Evolutionary conservation across 2,888 invertebrate genomes (phyloP).

Genomic region (Drosophila aldrichi): DNA sequence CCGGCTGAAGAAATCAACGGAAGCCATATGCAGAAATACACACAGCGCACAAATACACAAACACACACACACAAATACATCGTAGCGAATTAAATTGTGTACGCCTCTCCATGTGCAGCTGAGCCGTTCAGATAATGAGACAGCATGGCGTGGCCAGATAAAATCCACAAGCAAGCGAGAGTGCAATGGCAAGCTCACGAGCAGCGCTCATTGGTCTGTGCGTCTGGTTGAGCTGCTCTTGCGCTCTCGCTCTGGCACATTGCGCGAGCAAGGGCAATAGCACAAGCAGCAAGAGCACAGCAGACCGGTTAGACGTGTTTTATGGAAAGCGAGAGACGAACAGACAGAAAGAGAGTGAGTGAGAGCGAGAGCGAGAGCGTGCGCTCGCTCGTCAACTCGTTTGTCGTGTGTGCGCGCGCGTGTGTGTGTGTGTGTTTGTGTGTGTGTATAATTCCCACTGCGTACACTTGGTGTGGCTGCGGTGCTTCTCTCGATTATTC

Average conservation of each 20-base stretch:
- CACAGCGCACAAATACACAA: constrained; percentile 63
- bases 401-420: constrained; percentile 18
- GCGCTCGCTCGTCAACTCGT: constrained; percentile 24
- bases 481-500: constrained; percentile 83
- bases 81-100: constrained; percentile 66
- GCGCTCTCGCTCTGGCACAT: constrained; percentile 30
- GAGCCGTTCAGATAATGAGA: constrained; percentile 54
- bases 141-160: constrained; percentile 71
- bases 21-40: constrained; percentile 79
- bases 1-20: constrained; percentile 57
- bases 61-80: constrained; percentile 35
- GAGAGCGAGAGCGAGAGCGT: constrained; percentile 29
- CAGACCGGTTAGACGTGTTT: constrained; percentile 68
- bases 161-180: constrained; percentile 75
- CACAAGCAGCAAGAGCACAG: constrained; percentile 13
- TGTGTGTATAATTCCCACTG: constrained; percentile 61
- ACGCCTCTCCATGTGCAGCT: constrained; percentile 61
- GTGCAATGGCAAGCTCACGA: constrained; percentile 48
- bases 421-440: no score
- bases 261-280: constrained; percentile 14
- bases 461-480: constrained; percentile 79
- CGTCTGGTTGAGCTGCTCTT: constrained; percentile 10
- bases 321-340: constrained; percentile 40
- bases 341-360: constrained; percentile 18
- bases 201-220: constrained; percentile 38